Evolutionary conservation across 2,888 invertebrate species (phyloP).

Genomic region (Poecilobothrus nobilitatus): DNA sequence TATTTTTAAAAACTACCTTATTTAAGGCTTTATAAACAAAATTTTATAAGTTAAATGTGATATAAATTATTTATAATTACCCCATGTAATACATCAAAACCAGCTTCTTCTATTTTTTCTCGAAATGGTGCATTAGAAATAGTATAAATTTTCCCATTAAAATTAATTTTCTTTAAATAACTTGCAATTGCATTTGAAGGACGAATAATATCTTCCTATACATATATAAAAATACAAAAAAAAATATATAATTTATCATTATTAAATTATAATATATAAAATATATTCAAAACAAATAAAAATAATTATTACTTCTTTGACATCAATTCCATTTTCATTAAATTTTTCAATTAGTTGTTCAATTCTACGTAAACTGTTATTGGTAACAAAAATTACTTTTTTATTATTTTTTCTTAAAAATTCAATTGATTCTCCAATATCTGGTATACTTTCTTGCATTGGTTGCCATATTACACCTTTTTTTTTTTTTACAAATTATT

Average conservation of each 20-base stretch:
- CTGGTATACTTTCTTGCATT: conserved; percentile 37
- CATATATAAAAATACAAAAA: not conserved
- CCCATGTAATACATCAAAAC: conserved; percentile 40
- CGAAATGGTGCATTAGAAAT: conserved; percentile 39
- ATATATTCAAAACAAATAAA: not conserved
- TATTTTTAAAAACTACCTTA: too few relatives aligned
- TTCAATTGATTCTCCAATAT: conserved; percentile 37
- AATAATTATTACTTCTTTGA: conserved; percentile 29
- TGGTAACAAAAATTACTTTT: conserved; percentile 42
- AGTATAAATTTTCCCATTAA: conserved; percentile 44
- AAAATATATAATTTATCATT: not conserved
- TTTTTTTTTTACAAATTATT: too few relatives aligned
- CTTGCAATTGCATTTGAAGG: conserved; percentile 45
- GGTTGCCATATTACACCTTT: conserved; percentile 47
- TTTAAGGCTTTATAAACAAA: too few relatives aligned
- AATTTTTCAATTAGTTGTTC: conserved; percentile 33
- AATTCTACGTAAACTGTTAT: conserved; percentile 37
- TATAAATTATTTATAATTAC: too few relatives aligned
- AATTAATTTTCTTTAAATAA: conserved; percentile 44
- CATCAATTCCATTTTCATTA: conserved; percentile 27
- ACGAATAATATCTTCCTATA: conserved; percentile 35
- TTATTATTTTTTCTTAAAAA: conserved; percentile 42
- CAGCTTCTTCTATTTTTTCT: conserved; percentile 39
- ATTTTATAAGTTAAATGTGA: too few relatives aligned
- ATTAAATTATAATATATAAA: too few relatives aligned